Percentiles rank a stretch among this genome's conserved stretches.
Conservation (phyloP, 2,113 vertebrate genomes). For the Chelonoidis abingdonii region DNA sequence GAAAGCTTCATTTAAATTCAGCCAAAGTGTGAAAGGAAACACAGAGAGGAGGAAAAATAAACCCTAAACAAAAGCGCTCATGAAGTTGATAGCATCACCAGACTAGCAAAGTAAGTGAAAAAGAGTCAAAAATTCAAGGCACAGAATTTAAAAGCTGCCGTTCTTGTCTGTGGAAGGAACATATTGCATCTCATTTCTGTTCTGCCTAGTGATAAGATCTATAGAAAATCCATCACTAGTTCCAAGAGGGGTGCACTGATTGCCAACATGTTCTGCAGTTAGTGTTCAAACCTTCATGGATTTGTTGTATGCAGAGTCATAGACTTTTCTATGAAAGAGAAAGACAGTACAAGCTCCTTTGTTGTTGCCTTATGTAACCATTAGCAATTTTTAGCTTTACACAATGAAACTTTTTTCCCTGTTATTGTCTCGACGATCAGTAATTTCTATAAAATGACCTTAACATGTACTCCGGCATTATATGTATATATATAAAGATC, state of each 20-base stretch:
- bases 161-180: conserved; percentile 58
- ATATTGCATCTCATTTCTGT: conserved; percentile 50
- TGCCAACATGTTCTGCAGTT: conserved; percentile 4
- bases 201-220: conserved; percentile 58
- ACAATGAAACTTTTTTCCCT: not conserved
- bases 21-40: conserved; percentile 67
- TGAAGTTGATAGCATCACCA: conserved; percentile 54
- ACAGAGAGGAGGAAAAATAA: not conserved
- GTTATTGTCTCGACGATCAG: conserved; percentile 6
- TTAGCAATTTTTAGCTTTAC: not conserved
- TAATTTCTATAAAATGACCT: conserved; percentile 1
- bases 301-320: conserved; percentile 40
- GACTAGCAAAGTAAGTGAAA: conserved; percentile 58
- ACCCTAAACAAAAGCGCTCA: conserved; percentile 55
- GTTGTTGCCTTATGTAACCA: conserved; percentile 5
- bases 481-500: not conserved
- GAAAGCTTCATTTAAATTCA: conserved; percentile 68
- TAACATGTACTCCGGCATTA: not conserved
- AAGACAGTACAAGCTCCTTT: conserved; percentile 4
- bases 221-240: conserved; percentile 62
- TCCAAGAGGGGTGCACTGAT: conserved; percentile 39
- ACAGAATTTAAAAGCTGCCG: conserved; percentile 31
- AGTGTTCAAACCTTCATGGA: not conserved
- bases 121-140: conserved; percentile 49
- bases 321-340: conserved; percentile 40